Evolutionary conservation across 2,113 vertebrate genomes (phyloP).

Genomic region (Apistogramma diplotaenia): DNA sequence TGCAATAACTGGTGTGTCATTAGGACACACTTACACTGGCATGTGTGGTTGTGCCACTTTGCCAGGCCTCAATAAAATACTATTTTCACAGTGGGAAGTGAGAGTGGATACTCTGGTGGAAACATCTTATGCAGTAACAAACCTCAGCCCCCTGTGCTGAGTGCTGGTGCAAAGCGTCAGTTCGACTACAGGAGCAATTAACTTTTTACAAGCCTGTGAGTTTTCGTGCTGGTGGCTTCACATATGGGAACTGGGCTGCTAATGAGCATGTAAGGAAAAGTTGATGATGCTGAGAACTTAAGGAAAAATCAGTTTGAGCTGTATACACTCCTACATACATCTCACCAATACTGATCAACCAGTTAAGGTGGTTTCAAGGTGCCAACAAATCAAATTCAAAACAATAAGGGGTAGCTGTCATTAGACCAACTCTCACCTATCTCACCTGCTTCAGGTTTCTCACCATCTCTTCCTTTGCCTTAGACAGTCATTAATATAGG

Average conservation of each 20-base stretch:
- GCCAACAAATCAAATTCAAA: not conserved
- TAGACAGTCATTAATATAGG: not conserved
- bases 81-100: not conserved
- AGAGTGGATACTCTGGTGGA: not conserved
- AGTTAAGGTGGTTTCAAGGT: not conserved
- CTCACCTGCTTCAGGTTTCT: not conserved
- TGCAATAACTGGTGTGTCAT: not conserved
- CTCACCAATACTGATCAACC: not conserved
- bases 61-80: not conserved
- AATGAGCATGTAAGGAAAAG: not conserved
- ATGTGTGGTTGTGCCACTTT: conserved; percentile 7
- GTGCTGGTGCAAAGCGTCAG: not conserved
- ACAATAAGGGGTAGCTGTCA: not conserved
- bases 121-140: conserved; percentile 6
- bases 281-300: not conserved
- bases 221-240: not conserved
- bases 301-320: not conserved
- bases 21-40: not conserved
- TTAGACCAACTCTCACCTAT: not conserved
- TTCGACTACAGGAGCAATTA: not conserved
- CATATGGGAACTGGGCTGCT: not conserved
- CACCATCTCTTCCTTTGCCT: not conserved
- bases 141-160: not conserved
- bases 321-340: not conserved
- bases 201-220: not conserved